These are phyloP conservation scores for Yponomeuta malinellus DNA, from an alignment of 2,888 invertebrate species.

Conservation along the genomic window DNA sequence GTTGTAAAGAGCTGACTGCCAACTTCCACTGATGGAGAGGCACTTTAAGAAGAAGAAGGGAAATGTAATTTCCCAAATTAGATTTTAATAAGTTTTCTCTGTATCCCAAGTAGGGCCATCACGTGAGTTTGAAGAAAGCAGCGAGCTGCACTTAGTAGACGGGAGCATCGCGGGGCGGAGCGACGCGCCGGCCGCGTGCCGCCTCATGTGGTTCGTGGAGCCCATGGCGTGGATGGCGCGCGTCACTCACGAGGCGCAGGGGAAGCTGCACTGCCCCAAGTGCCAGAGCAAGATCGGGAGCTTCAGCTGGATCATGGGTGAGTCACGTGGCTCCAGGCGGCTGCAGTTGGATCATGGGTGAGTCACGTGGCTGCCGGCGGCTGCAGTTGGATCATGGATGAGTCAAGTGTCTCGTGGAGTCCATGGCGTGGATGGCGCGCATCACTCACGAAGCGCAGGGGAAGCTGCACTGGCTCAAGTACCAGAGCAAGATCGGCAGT, in stretches of 20 bases:
- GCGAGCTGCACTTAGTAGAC: conserved; percentile 28
- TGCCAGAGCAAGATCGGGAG: conserved; percentile 90
- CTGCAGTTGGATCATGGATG: conserved; percentile 93
- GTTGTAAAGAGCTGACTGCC: too few species aligned
- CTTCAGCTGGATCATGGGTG: conserved; percentile 93
- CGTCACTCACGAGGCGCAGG: conserved; percentile 81
- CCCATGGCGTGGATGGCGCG: conserved; percentile 93
- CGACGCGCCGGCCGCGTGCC: conserved; percentile 71
- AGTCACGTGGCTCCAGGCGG: conserved; percentile 77
- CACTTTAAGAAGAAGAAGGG: too few species aligned
- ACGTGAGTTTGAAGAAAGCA: not conserved
- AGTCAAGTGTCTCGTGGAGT: conserved; percentile 42
- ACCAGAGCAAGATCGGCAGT: conserved; percentile 88
- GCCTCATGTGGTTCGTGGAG: conserved; percentile 89
- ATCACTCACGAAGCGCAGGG: conserved; percentile 38
- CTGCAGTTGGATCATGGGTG: conserved; percentile 93
- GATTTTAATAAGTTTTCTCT: too few species aligned
- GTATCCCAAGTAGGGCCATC: not conserved
- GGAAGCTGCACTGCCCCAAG: conserved; percentile 91
- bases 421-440: conserved; percentile 91
- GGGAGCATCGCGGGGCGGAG: conserved; percentile 40
- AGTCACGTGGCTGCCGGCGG: conserved; percentile 77
- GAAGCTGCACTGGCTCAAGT: conserved; percentile 86
- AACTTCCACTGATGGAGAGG: too few species aligned
- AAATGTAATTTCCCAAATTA: too few species aligned